phyloP scores from a whole-genome alignment of 2,888 invertebrate species.

The Fissipunctia ypsillon region DNA sequence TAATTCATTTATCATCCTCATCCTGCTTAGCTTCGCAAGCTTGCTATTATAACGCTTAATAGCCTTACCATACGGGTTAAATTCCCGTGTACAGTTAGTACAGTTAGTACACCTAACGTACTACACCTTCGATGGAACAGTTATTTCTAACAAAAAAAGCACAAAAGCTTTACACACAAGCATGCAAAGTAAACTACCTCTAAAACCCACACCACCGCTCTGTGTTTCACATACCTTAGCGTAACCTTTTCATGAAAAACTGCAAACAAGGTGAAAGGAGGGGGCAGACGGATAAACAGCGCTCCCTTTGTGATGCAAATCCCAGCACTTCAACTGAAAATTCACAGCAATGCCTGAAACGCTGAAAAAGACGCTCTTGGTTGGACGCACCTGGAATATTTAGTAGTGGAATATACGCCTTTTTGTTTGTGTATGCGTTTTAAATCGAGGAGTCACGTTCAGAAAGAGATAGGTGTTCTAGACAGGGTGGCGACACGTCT shows the following conservation, averaged over 20 bases:
- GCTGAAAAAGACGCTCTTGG: conserved; percentile 73
- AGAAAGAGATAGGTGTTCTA: conserved; percentile 48
- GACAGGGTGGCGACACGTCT: conserved; percentile 38
- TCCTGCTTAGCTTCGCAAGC: too few species aligned
- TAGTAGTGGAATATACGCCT: conserved; percentile 57
- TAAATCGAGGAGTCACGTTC: conserved; percentile 61
- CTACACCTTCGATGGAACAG: too few species aligned
- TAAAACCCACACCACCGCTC: conserved; percentile 31
- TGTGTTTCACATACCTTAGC: conserved; percentile 54
- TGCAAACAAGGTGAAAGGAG: conserved; percentile 62
- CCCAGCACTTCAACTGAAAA: conserved; percentile 71
- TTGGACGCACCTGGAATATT: conserved; percentile 69
- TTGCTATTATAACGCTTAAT: too few species aligned
- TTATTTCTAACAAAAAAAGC: too few species aligned
- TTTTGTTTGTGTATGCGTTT: conserved; percentile 64
- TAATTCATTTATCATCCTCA: too few species aligned
- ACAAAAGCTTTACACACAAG: conserved; percentile 18
- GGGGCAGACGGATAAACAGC: conserved; percentile 61
- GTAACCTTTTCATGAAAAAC: conserved; percentile 69
- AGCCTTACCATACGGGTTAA: too few species aligned
- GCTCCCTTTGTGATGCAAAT: conserved; percentile 73
- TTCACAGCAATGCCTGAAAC: conserved; percentile 67
- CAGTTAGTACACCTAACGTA: too few species aligned
- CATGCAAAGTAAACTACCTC: conserved; percentile 15
- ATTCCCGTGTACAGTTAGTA: too few species aligned